Percentiles rank a stretch among this genome's conserved stretches.
Conservation (phyloP, 2,888 invertebrate species). For the Pyrocoelia pectoralis region DNA sequence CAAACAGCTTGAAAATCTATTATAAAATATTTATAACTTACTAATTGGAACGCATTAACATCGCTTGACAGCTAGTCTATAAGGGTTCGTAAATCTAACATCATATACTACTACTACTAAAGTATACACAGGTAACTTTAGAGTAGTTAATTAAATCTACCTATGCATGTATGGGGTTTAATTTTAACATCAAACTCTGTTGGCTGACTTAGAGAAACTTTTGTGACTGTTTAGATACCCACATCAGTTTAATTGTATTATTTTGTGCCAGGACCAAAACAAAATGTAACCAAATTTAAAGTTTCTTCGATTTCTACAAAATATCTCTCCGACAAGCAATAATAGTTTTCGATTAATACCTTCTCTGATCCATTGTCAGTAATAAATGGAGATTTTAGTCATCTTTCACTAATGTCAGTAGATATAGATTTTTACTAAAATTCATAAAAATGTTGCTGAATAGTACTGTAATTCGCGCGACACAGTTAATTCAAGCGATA, state of each 20-base stretch:
- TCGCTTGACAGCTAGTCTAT: not conserved
- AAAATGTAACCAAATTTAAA: constrained; percentile 5
- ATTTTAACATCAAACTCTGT: constrained; percentile 13
- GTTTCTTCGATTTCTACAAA: not conserved
- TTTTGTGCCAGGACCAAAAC: constrained; percentile 1
- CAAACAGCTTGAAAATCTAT: too few relatives aligned
- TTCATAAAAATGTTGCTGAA: too few relatives aligned
- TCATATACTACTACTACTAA: not conserved
- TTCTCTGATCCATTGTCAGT: too few relatives aligned
- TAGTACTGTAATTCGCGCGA: too few relatives aligned
- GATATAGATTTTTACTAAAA: too few relatives aligned
- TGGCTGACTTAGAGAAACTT: constrained; percentile 11
- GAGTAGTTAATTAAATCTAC: constrained; percentile 6
- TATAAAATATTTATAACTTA: too few relatives aligned
- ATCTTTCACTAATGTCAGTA: too few relatives aligned
- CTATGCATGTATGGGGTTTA: constrained; percentile 12
- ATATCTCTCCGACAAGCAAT: not conserved
- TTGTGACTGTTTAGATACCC: constrained; percentile 9
- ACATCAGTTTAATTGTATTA: constrained; percentile 12
- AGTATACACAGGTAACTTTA: constrained; percentile 3
- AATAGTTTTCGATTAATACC: too few relatives aligned
- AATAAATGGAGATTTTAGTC: too few relatives aligned
- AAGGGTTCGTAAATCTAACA: not conserved
- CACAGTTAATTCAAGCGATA: too few relatives aligned
- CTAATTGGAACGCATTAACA: too few relatives aligned